Evolutionary conservation across 2,797 vertebrate species (phyloP), one percentile per base, ranked within the genome.

Genomic region (Cossypha heuglini): DNA sequence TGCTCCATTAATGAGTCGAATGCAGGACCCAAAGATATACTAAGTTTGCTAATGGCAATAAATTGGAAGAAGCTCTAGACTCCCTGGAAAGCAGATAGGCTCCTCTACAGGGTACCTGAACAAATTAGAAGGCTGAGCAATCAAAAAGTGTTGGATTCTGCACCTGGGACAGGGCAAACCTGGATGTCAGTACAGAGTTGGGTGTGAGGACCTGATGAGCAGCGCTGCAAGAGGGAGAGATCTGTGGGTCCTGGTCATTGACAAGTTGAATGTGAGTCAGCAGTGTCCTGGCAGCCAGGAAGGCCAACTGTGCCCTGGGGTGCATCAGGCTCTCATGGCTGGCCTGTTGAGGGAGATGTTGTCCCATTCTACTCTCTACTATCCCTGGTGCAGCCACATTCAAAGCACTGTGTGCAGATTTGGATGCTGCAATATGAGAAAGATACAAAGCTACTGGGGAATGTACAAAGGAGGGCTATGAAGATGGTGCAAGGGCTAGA

Each of bases 151-250:
- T 3, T 0, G 0, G 20, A 51, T 66, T 73, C 61, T 58, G n/a
- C 16, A 12, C 13, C 43, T 64, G 28, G 20, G 5, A 45, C 0
- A 0, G 5, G 20, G 10, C 4, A 59, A 73, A 52, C 19, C 9
- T 33, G 24, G 14, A 18, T 29, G 13, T 38, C 8, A 1, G 0
- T 25, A 20, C 13, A 31, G 38, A 46, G 8, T 0, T 29, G 7
- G 3, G 7, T 54, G 8, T 16, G 40, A 88, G 29, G 29, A 59
- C 10, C 31, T 46, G 61, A 40, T 40, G 21, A 24, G 5, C 33
- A 59, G 33, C 40, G 8, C 8, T 0, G 0, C 4, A 29, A 52
- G 33, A 14, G 24, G 52, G 33, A 15, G 29, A 52, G 28, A 51
- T 14, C 8, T 28, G 3, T 13, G 8, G 3, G 2, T 67, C 24